phyloP scores from a whole-genome alignment of 2,888 invertebrate species.

The Yponomeuta evonymella region DNA sequence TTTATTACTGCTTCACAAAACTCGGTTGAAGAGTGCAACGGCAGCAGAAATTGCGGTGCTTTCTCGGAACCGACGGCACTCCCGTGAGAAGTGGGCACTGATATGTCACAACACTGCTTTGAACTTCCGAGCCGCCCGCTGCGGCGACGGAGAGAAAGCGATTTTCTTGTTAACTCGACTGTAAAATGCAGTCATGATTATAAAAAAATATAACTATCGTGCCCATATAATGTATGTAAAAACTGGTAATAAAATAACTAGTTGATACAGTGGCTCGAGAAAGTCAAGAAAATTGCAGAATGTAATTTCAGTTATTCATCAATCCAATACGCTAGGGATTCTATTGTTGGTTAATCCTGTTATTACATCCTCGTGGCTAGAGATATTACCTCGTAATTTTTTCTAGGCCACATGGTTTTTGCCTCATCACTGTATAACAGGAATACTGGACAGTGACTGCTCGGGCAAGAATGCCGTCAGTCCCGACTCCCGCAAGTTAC shows the following conservation, averaged over 20 bases:
- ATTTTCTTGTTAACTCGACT: conserved; percentile 39
- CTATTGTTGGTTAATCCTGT: background rate
- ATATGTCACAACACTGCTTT: conserved; percentile 30
- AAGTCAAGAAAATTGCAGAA: background rate
- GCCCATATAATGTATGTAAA: background rate
- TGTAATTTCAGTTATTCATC: background rate
- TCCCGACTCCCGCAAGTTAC: conserved; percentile 36
- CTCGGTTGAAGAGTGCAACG: conserved; percentile 5
- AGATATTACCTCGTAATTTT: background rate
- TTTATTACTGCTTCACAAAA: background rate
- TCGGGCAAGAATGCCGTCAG: conserved; percentile 30
- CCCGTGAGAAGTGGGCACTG: conserved; percentile 18
- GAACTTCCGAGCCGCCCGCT: conserved; percentile 26
- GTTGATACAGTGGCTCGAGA: background rate
- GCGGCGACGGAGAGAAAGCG: conserved; percentile 48
- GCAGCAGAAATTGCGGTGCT: conserved; percentile 12
- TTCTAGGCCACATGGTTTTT: background rate
- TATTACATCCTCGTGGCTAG: background rate
- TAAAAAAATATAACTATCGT: background rate
- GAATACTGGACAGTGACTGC: conserved; percentile 25
- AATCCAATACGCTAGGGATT: background rate
- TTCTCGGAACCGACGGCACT: conserved; percentile 11
- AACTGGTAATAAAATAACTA: background rate
- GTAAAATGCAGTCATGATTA: background rate
- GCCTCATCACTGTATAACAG: conserved; percentile 14